Conservation (phyloP, 2,888 invertebrate genomes). For the Bimastos eiseni region DNA sequence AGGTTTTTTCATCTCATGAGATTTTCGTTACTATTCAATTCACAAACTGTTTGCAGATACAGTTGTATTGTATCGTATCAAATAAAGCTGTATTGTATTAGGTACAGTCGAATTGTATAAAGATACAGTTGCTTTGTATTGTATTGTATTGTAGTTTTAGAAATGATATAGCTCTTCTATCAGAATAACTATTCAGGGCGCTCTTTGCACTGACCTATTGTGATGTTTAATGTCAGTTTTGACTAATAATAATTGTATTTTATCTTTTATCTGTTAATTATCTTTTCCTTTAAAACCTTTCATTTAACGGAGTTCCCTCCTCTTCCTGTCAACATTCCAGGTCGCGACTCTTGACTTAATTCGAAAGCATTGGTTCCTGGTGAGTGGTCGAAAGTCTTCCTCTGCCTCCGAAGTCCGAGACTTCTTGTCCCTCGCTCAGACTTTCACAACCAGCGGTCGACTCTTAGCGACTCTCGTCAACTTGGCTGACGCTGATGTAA, state of each 20-base stretch:
- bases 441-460: slow-evolving; percentile 71
- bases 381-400: slow-evolving; percentile 74
- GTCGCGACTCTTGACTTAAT: slow-evolving; percentile 27
- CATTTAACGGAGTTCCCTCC: too few relatives aligned
- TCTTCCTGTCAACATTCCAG: not conserved
- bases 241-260: too few relatives aligned
- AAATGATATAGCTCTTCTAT: too few relatives aligned
- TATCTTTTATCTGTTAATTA: not conserved
- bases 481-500: slow-evolving; percentile 79
- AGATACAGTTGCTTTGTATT: not conserved
- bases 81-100: too few relatives aligned
- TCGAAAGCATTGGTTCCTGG: slow-evolving; percentile 79
- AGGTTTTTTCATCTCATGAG: not conserved
- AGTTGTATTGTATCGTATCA: too few relatives aligned
- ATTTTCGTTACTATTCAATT: not conserved
- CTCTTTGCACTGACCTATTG: too few relatives aligned
- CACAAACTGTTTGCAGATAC: too few relatives aligned
- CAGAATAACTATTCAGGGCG: too few relatives aligned
- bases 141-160: not conserved
- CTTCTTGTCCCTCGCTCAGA: slow-evolving; percentile 81
- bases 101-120: too few relatives aligned
- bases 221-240: too few relatives aligned
- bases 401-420: slow-evolving; percentile 79
- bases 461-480: slow-evolving; percentile 81
- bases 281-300: not conserved